Evolutionary conservation across 2,113 vertebrate genomes (phyloP).

Genomic region (Thunnus maccoyii): DNA sequence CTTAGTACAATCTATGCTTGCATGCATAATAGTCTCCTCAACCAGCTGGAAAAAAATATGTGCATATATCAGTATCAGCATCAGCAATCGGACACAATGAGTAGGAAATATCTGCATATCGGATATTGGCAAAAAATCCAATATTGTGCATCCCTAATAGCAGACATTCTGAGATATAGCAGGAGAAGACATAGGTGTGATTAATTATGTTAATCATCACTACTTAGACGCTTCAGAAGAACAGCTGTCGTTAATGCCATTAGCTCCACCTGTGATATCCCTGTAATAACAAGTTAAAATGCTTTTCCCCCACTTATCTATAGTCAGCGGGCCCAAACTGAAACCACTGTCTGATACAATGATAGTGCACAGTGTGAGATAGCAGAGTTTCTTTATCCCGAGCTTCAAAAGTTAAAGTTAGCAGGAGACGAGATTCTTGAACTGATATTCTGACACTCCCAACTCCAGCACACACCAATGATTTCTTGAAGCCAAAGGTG

Average conservation of each 20-base stretch:
- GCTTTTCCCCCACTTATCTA: neutral
- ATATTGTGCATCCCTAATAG: no score
- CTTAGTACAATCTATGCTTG: no score
- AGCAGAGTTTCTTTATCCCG: neutral
- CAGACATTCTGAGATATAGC: neutral
- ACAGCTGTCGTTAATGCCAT: neutral
- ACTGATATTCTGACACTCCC: constrained; percentile 12
- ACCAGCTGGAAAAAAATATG: no score
- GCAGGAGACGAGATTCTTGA: constrained; percentile 8
- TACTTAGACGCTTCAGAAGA: neutral
- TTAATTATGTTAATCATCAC: neutral
- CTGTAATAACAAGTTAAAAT: neutral
- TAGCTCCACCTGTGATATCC: neutral
- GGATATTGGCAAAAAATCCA: no score
- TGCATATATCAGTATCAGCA: no score
- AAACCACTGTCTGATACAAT: neutral
- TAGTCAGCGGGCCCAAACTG: neutral
- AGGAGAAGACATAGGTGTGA: neutral
- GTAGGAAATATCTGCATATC: no score
- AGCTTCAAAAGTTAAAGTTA: constrained; percentile 8
- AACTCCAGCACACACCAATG: neutral
- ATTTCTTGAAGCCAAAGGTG: constrained; percentile 30
- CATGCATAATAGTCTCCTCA: no score
- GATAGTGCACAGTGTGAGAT: neutral
- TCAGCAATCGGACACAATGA: no score